Evolutionary conservation across 2,888 invertebrate species (phyloP).

Genomic region (Tortricodes alternella): DNA sequence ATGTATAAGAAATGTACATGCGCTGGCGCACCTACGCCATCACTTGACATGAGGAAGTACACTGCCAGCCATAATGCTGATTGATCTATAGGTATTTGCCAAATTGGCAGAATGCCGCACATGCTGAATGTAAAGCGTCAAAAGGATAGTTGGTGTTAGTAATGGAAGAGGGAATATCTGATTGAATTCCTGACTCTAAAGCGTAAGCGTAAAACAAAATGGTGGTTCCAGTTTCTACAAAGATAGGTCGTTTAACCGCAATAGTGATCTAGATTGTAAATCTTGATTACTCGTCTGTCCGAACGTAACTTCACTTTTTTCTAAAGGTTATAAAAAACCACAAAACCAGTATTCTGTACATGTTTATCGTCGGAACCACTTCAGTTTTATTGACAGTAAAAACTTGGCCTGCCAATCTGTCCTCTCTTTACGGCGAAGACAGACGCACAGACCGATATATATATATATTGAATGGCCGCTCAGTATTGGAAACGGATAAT

Average conservation of each 20-base stretch:
- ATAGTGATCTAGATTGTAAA: constrained; percentile 19
- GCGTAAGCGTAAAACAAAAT: neutral
- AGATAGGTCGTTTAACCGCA: neutral
- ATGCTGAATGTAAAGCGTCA: no score
- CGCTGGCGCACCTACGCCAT: no score
- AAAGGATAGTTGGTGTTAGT: no score
- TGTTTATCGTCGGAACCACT: constrained; percentile 27
- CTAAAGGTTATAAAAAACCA: constrained; percentile 27
- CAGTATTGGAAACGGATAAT: constrained; percentile 9
- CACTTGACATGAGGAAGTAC: no score
- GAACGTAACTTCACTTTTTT: constrained; percentile 25
- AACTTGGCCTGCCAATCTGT: constrained; percentile 27
- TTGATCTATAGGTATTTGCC: no score
- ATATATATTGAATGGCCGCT: constrained; percentile 1
- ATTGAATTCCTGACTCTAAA: no score
- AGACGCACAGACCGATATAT: constrained; percentile 12
- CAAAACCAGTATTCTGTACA: constrained; percentile 22
- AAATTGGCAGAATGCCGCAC: no score
- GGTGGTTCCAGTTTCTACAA: neutral
- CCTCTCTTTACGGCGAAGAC: constrained; percentile 22
- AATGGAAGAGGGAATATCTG: no score
- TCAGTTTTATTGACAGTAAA: constrained; percentile 30
- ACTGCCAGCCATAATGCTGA: no score
- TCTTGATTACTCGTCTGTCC: constrained; percentile 19
- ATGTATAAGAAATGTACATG: no score